Base-by-base conservation (phyloP, 2,888 invertebrate species). In the Thera obeliscata region DNA sequence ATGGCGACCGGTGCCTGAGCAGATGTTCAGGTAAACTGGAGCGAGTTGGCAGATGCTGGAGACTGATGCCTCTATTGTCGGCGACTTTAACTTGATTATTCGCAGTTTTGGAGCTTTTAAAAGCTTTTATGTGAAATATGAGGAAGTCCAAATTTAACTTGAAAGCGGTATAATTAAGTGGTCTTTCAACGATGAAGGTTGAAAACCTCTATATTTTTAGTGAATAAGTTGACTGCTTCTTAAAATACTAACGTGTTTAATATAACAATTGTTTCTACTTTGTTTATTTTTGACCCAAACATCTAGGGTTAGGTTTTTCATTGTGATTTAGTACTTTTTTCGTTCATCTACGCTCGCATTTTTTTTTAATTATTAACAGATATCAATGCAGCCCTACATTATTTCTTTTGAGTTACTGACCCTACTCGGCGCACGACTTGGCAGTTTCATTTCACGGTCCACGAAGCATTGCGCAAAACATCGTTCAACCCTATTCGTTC, bases 11-110 rank as follows among this genome's bases (percentile, higher is more conserved):
- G 64, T 58, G 64, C 50, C 52, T 41, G 77, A 85, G 89, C 93
- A 91, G 92, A 91, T 93, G 91, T 87, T 72, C 88, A 90, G 90
- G 88, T 89, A 89, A 90, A 89, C 83, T 88, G 85, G 91, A 83
- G 82, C 85, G 78, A 66, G 66, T 54, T 66, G 72, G 87, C 90
- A 91, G 91, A 90, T 93, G 92, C 81, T 78, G 74, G 54, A 74
- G 77, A 74, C 74, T 69, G 74, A 68, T 67, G 74, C 71, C 56
- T 71, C 71, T 74, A 81, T 87, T 87, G 86, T 86, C 61, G 80
- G 77, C 78, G 61, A 61, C 70, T 87, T 87, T 90, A 89, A 91
- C 91, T 89, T 86, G 86, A 90, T 90, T 87, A 88, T 83, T 81
- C 78, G 73, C 74, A 72, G 65, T 69, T 64, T 67, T 64, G 38